Percentiles rank a stretch among this genome's conserved stretches.
These are phyloP conservation scores for Hirundichthys speculiger DNA, from an alignment of 2,113 vertebrate genomes.

Conservation along the genomic window DNA sequence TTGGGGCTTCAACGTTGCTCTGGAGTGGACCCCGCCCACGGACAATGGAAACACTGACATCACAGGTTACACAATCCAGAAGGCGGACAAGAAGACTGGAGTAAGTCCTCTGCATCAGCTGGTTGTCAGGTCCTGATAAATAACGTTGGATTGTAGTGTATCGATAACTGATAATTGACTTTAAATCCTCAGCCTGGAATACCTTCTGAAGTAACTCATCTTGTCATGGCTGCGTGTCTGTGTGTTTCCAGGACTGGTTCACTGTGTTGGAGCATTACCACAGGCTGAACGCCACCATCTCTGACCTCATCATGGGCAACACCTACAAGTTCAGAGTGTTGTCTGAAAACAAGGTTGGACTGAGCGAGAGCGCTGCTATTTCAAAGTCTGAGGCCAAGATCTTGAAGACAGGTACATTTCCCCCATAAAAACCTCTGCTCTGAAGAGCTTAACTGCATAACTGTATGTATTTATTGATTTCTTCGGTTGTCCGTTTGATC, in stretches of 20 bases:
- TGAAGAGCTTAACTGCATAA: not conserved
- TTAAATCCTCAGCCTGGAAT: not conserved
- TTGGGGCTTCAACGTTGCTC: constrained; percentile 95
- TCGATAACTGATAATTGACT: no score
- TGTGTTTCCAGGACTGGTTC: constrained; percentile 90
- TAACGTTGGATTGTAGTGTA: no score
- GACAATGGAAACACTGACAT: constrained; percentile 93
- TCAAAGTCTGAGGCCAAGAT: constrained; percentile 84
- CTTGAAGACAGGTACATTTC: constrained; percentile 84
- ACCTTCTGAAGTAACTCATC: not conserved
- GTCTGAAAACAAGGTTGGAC: constrained; percentile 89
- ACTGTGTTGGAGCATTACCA: constrained; percentile 91
- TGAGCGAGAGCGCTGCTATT: constrained; percentile 74
- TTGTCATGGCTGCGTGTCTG: not conserved
- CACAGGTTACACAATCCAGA: constrained; percentile 93
- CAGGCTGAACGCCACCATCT: constrained; percentile 90
- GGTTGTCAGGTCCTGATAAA: no score
- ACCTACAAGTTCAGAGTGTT: constrained; percentile 91
- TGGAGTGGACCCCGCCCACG: constrained; percentile 87
- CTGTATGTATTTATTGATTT: no score
- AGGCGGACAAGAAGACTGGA: constrained; percentile 95
- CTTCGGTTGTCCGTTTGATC: no score
- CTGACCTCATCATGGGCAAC: constrained; percentile 96
- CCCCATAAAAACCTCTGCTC: not conserved
- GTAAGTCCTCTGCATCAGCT: constrained; percentile 74